These are phyloP conservation scores for Erebia ligea DNA, from an alignment of 2,888 invertebrate species.

Conservation along the genomic window DNA sequence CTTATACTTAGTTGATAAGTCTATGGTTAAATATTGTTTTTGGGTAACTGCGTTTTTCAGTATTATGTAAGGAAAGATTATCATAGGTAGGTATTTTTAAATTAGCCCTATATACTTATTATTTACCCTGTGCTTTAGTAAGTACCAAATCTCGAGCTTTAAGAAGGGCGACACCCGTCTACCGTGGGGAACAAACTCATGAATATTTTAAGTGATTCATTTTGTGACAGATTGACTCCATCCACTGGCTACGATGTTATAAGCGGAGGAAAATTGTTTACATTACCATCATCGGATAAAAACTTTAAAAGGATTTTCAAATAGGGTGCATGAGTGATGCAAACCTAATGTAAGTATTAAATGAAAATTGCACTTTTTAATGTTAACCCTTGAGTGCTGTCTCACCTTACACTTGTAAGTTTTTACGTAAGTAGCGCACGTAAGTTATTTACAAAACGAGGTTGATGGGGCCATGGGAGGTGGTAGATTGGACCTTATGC, in stretches of 20 bases:
- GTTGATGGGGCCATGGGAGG: too few relatives aligned
- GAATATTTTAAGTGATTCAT: slow-evolving; percentile 61
- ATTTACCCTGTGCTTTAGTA: background rate
- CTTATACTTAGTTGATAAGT: too few relatives aligned
- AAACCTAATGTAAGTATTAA: background rate
- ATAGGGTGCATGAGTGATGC: background rate
- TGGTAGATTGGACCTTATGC: too few relatives aligned
- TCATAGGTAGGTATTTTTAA: too few relatives aligned
- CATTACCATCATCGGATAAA: slow-evolving; percentile 16
- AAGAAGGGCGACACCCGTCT: slow-evolving; percentile 43
- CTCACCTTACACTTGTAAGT: too few relatives aligned
- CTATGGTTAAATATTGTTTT: too few relatives aligned
- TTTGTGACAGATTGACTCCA: slow-evolving; percentile 49
- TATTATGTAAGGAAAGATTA: too few relatives aligned
- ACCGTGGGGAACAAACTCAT: slow-evolving; percentile 51
- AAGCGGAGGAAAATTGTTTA: background rate
- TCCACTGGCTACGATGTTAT: slow-evolving; percentile 9
- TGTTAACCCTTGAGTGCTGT: too few relatives aligned
- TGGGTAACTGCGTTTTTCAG: too few relatives aligned
- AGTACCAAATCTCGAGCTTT: slow-evolving; percentile 16
- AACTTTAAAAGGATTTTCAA: background rate
- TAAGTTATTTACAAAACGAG: too few relatives aligned
- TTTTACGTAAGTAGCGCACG: too few relatives aligned
- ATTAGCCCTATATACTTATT: too few relatives aligned
- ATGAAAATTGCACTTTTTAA: background rate